A percentile compares a stretch with the other conserved stretches of the same genome.
Evolutionary conservation across 2,113 vertebrate genomes (phyloP).

Genomic region (Pungitius pungitius): DNA sequence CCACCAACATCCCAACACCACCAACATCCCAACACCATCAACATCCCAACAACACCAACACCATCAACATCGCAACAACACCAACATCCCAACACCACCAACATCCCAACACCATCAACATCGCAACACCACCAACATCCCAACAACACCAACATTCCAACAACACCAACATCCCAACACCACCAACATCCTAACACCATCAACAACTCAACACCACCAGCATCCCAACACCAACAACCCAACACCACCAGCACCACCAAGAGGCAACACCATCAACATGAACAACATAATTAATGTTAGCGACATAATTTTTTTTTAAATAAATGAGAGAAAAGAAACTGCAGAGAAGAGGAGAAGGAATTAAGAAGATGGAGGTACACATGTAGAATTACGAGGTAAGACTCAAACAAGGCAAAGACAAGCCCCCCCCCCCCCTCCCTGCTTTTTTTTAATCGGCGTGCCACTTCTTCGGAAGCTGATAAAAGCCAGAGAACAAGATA

Average conservation of each 20-base stretch:
- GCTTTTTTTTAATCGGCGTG: slow-evolving; percentile 34
- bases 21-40: too few species aligned
- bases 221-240: neutral
- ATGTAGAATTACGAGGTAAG: slow-evolving; percentile 72
- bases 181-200: too few species aligned
- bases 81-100: too few species aligned
- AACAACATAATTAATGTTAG: slow-evolving; percentile 74
- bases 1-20: too few species aligned
- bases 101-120: too few species aligned
- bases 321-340: slow-evolving; percentile 30
- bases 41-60: too few species aligned
- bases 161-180: too few species aligned
- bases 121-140: too few species aligned
- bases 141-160: too few species aligned
- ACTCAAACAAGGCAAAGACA: slow-evolving; percentile 32
- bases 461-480: slow-evolving; percentile 74
- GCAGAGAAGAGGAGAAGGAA: slow-evolving; percentile 65
- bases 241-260: neutral
- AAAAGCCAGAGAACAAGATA: slow-evolving; percentile 79
- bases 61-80: too few species aligned
- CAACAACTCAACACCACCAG: too few species aligned
- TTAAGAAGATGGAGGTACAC: slow-evolving; percentile 74
- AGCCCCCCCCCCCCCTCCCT: slow-evolving; percentile 28
- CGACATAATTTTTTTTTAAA: slow-evolving; percentile 57
- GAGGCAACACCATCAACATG: neutral